Evolutionary conservation across 2,113 vertebrate species (phyloP).

Genomic region (Microtus montanus): DNA sequence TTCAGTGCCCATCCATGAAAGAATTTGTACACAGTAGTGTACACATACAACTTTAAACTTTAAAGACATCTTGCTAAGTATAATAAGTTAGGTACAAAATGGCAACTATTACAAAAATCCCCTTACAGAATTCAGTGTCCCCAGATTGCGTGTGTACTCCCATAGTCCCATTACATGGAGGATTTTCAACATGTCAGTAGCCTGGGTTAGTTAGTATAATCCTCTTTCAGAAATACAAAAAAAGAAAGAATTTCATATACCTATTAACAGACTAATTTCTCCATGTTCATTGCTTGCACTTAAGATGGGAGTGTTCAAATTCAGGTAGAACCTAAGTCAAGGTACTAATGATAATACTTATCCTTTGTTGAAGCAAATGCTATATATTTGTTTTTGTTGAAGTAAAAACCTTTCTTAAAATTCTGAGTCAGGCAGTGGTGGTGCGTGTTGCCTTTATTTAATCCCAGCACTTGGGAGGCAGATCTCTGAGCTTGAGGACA

Average conservation of each 20-base stretch:
- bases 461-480: background rate
- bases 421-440: background rate
- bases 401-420: background rate
- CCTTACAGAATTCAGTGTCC: background rate
- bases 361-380: background rate
- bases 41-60: background rate
- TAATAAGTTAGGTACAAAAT: conserved; percentile 27
- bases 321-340: background rate
- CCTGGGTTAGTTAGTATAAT: background rate
- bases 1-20: background rate
- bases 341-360: background rate
- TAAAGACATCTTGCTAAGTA: background rate
- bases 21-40: background rate
- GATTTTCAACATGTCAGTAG: background rate
- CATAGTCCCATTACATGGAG: background rate
- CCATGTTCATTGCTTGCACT: background rate
- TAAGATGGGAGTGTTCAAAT: conserved; percentile 13
- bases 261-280: background rate
- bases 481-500: background rate
- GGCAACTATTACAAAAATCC: background rate
- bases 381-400: background rate
- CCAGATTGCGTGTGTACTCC: background rate
- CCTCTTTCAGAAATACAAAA: background rate
- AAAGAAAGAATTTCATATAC: background rate
- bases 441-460: background rate